Percentiles rank a stretch among this genome's conserved stretches.
Conservation (phyloP, 2,888 invertebrate genomes). For the Drosophila limbata region DNA sequence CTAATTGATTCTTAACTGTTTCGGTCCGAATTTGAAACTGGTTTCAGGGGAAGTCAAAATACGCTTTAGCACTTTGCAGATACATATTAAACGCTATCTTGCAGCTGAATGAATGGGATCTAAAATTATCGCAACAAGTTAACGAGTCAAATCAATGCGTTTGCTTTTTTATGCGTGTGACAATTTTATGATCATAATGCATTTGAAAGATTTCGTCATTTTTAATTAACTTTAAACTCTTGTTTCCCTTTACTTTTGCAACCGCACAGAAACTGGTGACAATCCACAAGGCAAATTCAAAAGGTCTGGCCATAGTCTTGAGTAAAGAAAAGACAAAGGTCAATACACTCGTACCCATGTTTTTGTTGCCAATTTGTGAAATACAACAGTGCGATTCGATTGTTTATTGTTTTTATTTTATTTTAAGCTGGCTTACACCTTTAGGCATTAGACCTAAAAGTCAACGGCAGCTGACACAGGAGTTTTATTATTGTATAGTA, state of each 20-base stretch:
- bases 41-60: constrained; percentile 49
- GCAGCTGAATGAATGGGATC: constrained; percentile 5
- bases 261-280: constrained; percentile 6
- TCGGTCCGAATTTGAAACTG: constrained; percentile 47
- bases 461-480: constrained; percentile 16
- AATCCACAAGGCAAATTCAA: background rate
- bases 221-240: constrained; percentile 14
- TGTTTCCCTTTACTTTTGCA: constrained; percentile 18
- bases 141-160: constrained; percentile 10
- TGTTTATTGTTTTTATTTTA: constrained; percentile 7
- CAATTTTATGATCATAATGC: constrained; percentile 2
- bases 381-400: constrained; percentile 12
- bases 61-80: constrained; percentile 3
- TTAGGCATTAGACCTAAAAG: constrained; percentile 25
- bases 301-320: background rate
- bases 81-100: constrained; percentile 7
- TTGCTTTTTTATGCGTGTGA: constrained; percentile 7
- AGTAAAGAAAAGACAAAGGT: constrained; percentile 2
- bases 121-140: constrained; percentile 2
- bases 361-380: constrained; percentile 14
- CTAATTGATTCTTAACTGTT: constrained; percentile 75
- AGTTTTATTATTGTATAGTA: constrained; percentile 7
- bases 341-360: background rate
- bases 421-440: constrained; percentile 6
- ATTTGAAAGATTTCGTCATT: constrained; percentile 8